Evolutionary conservation across 2,113 vertebrate species (phyloP), one percentile per base, ranked within the genome.

Genomic region (Sorex araneus): DNA sequence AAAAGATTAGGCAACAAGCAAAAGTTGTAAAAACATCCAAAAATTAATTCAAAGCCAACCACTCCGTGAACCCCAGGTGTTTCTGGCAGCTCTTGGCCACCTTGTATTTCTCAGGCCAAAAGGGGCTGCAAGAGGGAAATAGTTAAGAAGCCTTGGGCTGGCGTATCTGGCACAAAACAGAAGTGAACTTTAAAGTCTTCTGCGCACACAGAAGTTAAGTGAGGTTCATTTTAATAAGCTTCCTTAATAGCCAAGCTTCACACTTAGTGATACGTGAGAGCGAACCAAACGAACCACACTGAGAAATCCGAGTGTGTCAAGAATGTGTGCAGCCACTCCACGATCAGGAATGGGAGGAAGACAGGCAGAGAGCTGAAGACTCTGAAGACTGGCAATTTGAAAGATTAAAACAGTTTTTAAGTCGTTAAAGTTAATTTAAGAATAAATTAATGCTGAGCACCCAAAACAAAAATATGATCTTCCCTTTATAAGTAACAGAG

Each of bases 191-290:
- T 43, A 79, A 82, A 6, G 32, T 47, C 54, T 84, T 89, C 15
- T 43, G 3, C n/a, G 66, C 34, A 47, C 47, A 34, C 0, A 79
- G 66, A 30, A 87, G 9, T 60, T 85, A 84, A 69, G 8, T 47
- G 63, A 91, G 92, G 40, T n/a, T 94, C 15, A 84, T n/a, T 6
- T 69, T 88, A 92, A 69, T 30, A 66, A 91, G 57, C 15, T 32
- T 82, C 50, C 71, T 76, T 70, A 64, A 84, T 11, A 93, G 30
- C 78, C 69, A 89, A 95, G 75, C 4, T 21, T 57, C 27, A 84
- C 36, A 40, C 30, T 66, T 84, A 73, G 43, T 91, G 43, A 64
- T 32, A 85, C 4, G 30, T 66, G 67, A 93, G 84, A 85, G n/a
- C 8, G 54, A 64, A 34, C 57, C 86, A 71, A 82, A 80, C 8